Evolutionary conservation across 2,888 invertebrate species (phyloP), one percentile per base, ranked within the genome.

Genomic region (Lithosia quadra): DNA sequence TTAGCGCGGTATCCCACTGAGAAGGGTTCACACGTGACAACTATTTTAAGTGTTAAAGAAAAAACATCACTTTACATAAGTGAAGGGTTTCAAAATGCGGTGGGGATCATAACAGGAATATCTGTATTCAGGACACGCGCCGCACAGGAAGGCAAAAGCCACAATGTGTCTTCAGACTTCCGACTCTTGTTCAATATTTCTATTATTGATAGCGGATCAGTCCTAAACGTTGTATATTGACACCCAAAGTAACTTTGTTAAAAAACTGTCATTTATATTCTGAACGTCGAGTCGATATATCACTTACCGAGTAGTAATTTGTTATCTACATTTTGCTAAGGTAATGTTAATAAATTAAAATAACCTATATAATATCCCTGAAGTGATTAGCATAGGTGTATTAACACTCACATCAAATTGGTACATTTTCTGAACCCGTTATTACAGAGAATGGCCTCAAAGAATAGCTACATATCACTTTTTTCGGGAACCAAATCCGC

Each of bases 111-210:
- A 88, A 86, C 86, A 79, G 80, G 71, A 80, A 69, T 79, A 89
- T 93, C 84, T 85, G 86, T 90, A 93, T 93, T 91, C 93, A 82
- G 82, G 77, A 72, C 91, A 87, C 88, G 88, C 74, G 67, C 74
- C 73, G 71, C 75, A 78, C 86, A 88, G 91, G 93, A 92, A 91
- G 90, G 92, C 91, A 89, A 91, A 92, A 91, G 86, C 90, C 91
- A 88, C 91, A 91, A 88, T 88, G 89, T 91, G 91, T 87, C 89
- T 86, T 84, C 84, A 83, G 86, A 88, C 90, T 91, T 92, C 91
- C 91, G 90, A 90, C 77, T 89, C 85, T 80, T 89, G 88, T 88
- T 87, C 88, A 86, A 90, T 91, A 90, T 92, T 90, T 90, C 86
- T 90, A 90, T 91, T 91, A 92, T 90, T 89, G 87, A 86, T 84